These are phyloP conservation scores for Drosophila meridionalis DNA, from an alignment of 2,888 invertebrate genomes.

Conservation along the genomic window DNA sequence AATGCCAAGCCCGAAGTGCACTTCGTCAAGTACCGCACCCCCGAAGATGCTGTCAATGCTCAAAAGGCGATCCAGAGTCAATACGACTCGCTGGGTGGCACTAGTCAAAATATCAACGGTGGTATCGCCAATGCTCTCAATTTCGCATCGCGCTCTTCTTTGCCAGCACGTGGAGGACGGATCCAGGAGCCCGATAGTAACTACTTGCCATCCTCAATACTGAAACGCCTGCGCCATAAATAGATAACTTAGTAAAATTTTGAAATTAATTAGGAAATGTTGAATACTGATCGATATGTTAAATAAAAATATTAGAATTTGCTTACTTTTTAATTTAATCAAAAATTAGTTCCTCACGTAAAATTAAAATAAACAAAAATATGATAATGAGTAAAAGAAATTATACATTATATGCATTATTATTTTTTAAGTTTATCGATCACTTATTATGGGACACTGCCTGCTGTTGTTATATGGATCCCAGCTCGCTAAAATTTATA, in stretches of 20 bases:
- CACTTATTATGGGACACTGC: not conserved
- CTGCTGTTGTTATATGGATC: too few species aligned
- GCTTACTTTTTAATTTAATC: not conserved
- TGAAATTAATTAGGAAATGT: conserved; percentile 29
- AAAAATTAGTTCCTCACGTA: not conserved
- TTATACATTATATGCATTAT: not conserved
- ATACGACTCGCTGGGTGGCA: conserved; percentile 72
- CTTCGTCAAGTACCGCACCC: conserved; percentile 80
- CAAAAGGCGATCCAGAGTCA: conserved; percentile 76
- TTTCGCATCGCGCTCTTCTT: conserved; percentile 73
- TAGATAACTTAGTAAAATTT: conserved; percentile 27
- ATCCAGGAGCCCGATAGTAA: conserved; percentile 57
- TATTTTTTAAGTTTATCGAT: not conserved
- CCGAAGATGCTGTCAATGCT: conserved; percentile 77
- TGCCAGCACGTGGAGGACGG: conserved; percentile 44
- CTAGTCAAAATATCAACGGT: conserved; percentile 65
- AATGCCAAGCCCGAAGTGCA: conserved; percentile 75
- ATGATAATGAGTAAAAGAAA: not conserved
- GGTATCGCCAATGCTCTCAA: conserved; percentile 79
- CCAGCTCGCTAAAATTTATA: too few species aligned
- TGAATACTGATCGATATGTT: conserved; percentile 44
- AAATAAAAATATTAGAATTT: conserved; percentile 31
- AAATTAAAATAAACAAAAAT: not conserved
- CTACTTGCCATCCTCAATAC: conserved; percentile 73
- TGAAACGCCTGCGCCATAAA: conserved; percentile 69